A percentile compares a stretch with the other conserved stretches of the same genome.
These are phyloP conservation scores for Glyptemys insculpta DNA, from an alignment of 2,797 vertebrate genomes.

Conservation along the genomic window DNA sequence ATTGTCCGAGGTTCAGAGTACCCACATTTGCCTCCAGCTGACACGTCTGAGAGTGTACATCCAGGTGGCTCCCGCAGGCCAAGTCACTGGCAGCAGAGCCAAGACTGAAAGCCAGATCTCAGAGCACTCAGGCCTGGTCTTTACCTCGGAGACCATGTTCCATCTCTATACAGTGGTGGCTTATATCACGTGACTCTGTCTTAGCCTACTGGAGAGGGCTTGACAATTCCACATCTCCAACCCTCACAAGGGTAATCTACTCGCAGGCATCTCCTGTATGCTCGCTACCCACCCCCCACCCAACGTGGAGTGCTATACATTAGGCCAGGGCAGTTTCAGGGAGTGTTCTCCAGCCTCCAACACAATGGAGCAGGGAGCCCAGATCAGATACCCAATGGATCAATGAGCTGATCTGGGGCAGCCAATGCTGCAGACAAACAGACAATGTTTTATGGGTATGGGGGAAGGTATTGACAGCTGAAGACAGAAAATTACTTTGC, in stretches of 20 bases:
- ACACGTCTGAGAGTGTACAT: no score
- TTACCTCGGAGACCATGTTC: not conserved
- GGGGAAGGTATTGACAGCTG: conserved; percentile 52
- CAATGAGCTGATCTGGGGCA: fast-evolving
- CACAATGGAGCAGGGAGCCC: not conserved
- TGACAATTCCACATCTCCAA: not conserved
- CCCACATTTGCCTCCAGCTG: not conserved
- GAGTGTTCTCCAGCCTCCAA: not conserved
- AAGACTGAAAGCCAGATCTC: not conserved
- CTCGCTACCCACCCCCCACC: not conserved
- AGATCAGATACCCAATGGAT: not conserved
- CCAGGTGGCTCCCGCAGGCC: not conserved
- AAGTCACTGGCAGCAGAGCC: not conserved
- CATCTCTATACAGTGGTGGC: not conserved
- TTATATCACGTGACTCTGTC: not conserved
- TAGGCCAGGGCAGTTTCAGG: not conserved
- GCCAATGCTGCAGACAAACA: fast-evolving
- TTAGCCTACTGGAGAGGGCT: not conserved
- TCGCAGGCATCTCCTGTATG: no score
- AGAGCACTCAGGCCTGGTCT: not conserved
- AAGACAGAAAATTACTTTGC: conserved; percentile 65
- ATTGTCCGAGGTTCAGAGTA: not conserved
- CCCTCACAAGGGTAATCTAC: not conserved
- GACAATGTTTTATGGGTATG: not conserved
- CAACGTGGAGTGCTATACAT: not conserved